Conservation (phyloP, 2,888 invertebrate genomes). For the Nesidiocoris tenuis region DNA sequence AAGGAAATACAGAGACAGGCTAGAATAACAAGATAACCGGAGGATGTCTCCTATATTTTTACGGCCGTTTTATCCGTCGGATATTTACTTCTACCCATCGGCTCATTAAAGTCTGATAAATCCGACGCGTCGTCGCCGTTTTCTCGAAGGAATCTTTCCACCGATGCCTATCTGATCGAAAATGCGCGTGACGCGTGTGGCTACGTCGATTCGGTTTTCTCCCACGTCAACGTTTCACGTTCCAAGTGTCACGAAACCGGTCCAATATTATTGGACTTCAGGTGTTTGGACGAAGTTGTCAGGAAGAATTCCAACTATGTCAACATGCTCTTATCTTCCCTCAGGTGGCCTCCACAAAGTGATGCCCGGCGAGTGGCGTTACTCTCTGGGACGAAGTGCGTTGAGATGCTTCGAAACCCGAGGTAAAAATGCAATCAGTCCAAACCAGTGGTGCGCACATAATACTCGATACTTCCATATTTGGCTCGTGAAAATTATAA, state of each 20-base stretch:
- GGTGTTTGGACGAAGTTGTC: background rate
- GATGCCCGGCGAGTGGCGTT: no score
- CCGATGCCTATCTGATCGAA: background rate
- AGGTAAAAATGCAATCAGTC: no score
- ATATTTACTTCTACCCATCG: background rate
- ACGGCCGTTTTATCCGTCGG: background rate
- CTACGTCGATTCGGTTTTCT: background rate
- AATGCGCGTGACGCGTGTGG: background rate
- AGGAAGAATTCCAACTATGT: background rate
- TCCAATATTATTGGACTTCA: background rate
- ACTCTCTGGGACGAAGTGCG: no score
- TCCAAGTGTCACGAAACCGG: background rate
- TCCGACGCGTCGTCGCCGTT: background rate
- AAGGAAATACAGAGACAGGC: background rate
- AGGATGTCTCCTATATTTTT: background rate
- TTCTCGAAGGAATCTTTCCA: background rate
- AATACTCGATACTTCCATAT: no score
- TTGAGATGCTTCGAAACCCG: no score
- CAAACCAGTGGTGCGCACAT: no score
- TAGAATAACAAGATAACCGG: background rate
- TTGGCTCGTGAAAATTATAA: no score
- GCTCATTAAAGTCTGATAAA: background rate
- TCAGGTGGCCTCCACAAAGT: no score
- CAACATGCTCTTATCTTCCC: no score
- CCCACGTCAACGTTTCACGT: background rate